Evolutionary conservation across 2,888 invertebrate species (phyloP).

Genomic region (Endotricha flammealis): DNA sequence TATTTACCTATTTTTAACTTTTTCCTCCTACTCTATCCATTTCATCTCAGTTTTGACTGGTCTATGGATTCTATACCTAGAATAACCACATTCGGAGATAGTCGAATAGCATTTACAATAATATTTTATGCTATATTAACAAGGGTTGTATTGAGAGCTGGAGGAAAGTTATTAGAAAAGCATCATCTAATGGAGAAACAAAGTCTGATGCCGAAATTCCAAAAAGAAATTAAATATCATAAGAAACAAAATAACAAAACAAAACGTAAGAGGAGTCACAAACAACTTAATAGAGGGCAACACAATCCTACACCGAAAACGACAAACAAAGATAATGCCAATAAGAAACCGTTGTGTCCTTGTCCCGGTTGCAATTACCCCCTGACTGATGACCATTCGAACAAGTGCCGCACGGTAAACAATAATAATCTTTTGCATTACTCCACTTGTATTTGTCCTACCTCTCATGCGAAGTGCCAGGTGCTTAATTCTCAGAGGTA

Average conservation of each 20-base stretch:
- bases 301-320: slow-evolving; percentile 63
- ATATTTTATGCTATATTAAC: slow-evolving; percentile 83
- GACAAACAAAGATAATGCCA: slow-evolving; percentile 56
- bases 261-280: slow-evolving; percentile 67
- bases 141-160: slow-evolving; percentile 59
- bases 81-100: slow-evolving; percentile 86
- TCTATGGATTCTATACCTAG: slow-evolving; percentile 98
- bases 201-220: background rate
- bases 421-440: slow-evolving; percentile 80
- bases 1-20: slow-evolving; percentile 96
- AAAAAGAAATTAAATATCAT: slow-evolving; percentile 51
- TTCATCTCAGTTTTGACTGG: slow-evolving; percentile 97
- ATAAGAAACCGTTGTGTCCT: slow-evolving; percentile 65
- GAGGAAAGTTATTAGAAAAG: slow-evolving; percentile 56
- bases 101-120: slow-evolving; percentile 86
- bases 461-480: slow-evolving; percentile 45
- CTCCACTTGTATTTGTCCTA: slow-evolving; percentile 66
- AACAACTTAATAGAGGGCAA: slow-evolving; percentile 57
- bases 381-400: slow-evolving; percentile 82
- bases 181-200: slow-evolving; percentile 26
- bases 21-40: slow-evolving; percentile 90
- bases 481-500: slow-evolving; percentile 38
- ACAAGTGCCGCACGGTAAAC: slow-evolving; percentile 83
- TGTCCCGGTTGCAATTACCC: slow-evolving; percentile 84
- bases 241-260: slow-evolving; percentile 62